These are phyloP conservation scores for Andrena bucephala DNA, from an alignment of 2,888 invertebrate species.

Conservation along the genomic window DNA sequence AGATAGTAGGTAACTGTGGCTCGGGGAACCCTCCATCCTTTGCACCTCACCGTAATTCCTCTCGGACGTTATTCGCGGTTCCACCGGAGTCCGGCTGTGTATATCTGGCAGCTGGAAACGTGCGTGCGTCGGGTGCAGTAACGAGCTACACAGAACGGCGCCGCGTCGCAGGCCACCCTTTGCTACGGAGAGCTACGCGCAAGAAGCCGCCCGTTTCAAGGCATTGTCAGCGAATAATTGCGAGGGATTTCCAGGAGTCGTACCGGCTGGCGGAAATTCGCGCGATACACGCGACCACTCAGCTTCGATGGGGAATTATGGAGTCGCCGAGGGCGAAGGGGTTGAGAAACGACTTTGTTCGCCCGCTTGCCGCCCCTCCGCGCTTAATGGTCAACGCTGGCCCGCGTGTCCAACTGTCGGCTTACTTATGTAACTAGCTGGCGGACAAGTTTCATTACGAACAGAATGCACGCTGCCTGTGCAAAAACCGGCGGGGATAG, in stretches of 20 bases:
- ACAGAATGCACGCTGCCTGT: background rate
- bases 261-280: constrained; percentile 11
- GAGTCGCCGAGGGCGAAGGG: background rate
- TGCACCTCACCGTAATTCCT: constrained; percentile 9
- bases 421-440: background rate
- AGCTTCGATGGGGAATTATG: constrained; percentile 8
- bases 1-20: constrained; percentile 7
- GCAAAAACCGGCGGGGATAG: background rate
- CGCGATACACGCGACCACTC: constrained; percentile 9
- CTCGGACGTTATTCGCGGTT: background rate
- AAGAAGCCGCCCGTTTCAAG: constrained; percentile 1
- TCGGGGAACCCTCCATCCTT: background rate
- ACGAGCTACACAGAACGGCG: background rate
- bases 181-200: background rate
- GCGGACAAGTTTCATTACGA: background rate
- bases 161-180: background rate
- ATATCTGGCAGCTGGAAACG: constrained; percentile 2
- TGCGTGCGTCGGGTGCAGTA: background rate
- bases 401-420: constrained; percentile 3
- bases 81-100: background rate
- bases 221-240: constrained; percentile 33
- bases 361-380: background rate
- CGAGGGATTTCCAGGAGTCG: constrained; percentile 19
- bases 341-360: constrained; percentile 30
- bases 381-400: background rate